Percentiles rank a stretch among this genome's conserved stretches.
Conservation (phyloP, 2,113 vertebrate genomes). For the Etheostoma cragini region DNA sequence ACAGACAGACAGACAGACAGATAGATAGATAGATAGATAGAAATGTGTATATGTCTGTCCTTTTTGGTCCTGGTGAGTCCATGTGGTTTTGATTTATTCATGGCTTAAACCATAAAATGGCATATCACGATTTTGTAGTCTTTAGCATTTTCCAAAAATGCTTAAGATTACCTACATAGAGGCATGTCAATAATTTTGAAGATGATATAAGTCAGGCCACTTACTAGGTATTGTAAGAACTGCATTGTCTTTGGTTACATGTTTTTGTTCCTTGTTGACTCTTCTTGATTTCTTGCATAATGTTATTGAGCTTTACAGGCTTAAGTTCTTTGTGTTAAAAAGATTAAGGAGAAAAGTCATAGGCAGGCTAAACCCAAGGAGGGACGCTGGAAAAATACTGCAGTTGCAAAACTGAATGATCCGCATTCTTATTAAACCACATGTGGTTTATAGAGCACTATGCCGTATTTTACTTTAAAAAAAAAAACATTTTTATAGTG, state of each 20-base stretch:
- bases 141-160: not conserved
- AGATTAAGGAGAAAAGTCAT: constrained; percentile 42
- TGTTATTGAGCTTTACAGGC: constrained; percentile 19
- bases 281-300: constrained; percentile 38
- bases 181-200: not conserved
- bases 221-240: not conserved
- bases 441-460: not conserved
- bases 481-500: not conserved
- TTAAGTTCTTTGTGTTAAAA: constrained; percentile 32
- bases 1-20: too few species aligned
- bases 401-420: not conserved
- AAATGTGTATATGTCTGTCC: too few species aligned
- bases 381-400: constrained; percentile 15
- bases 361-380: not conserved
- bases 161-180: not conserved
- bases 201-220: not conserved
- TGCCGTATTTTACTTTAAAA: not conserved
- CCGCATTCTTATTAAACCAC: not conserved
- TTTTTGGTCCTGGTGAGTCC: too few species aligned
- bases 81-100: not conserved
- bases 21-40: too few species aligned
- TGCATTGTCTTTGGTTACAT: not conserved
- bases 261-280: constrained; percentile 14
- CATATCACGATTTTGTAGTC: not conserved
- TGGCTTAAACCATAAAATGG: not conserved